Evolutionary conservation across 30 jellyfish, hydroid and myxozoan species (phyloP).

Genomic region (Aurelia sp.): DNA sequence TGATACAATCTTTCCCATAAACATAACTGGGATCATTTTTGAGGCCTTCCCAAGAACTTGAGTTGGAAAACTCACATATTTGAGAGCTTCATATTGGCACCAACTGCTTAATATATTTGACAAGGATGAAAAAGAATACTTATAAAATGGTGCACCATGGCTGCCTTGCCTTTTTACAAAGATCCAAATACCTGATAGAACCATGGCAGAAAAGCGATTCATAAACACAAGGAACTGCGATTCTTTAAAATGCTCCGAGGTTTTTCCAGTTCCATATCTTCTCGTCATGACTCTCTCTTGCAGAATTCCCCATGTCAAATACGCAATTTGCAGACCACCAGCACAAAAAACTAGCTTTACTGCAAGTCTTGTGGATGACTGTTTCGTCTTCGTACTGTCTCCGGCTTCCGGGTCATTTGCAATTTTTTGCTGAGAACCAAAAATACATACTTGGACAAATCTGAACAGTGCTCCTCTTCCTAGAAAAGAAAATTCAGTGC

Average conservation of each 20-base stretch:
- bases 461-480: constrained; percentile 79
- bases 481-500: background rate
- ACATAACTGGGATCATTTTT: constrained; percentile 97
- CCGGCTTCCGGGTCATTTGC: constrained; percentile 6
- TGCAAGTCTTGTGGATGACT: constrained; percentile 27
- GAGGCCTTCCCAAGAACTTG: constrained; percentile 98
- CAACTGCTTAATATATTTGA: constrained; percentile 96
- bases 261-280: constrained; percentile 70
- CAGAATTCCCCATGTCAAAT: constrained; percentile 97
- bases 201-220: constrained; percentile 88
- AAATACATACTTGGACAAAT: constrained; percentile 75
- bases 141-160: constrained; percentile 86
- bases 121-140: constrained; percentile 81
- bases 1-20: constrained; percentile 93
- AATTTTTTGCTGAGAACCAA: constrained; percentile 50
- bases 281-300: constrained; percentile 98
- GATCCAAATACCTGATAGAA: constrained; percentile 75
- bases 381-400: constrained; percentile 1
- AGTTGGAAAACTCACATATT: constrained; percentile 96
- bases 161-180: constrained; percentile 65
- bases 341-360: constrained; percentile 67
- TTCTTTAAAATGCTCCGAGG: constrained; percentile 75
- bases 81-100: constrained; percentile 99
- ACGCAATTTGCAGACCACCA: constrained; percentile 83
- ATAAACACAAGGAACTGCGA: constrained; percentile 91